Percentiles rank a stretch among this genome's conserved stretches.
phyloP scores from a whole-genome alignment of 2,113 vertebrate genomes.

The Sylvietta virens region DNA sequence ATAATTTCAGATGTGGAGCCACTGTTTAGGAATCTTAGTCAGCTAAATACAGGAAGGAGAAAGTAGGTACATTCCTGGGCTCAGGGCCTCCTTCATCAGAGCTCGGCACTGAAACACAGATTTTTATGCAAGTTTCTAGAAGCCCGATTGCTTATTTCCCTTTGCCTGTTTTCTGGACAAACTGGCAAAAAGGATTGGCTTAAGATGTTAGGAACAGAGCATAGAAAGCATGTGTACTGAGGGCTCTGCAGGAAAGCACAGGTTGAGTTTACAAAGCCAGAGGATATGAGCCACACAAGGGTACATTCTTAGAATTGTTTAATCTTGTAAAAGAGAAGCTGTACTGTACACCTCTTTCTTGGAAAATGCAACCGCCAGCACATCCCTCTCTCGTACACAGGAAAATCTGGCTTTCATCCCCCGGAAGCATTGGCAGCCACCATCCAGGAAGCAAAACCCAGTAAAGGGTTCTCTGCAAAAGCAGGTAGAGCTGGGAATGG shows the following conservation, averaged over 20 bases:
- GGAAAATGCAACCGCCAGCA: constrained; percentile 53
- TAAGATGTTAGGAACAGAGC: background rate
- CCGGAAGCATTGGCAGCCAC: constrained; percentile 28
- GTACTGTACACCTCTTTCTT: constrained; percentile 59
- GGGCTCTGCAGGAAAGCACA: background rate
- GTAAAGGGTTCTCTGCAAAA: background rate
- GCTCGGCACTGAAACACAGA: background rate
- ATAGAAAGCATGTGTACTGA: constrained; percentile 10
- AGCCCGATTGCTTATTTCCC: constrained; percentile 7
- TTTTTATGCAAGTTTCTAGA: constrained; percentile 40
- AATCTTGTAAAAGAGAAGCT: constrained; percentile 43
- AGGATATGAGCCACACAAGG: constrained; percentile 32
- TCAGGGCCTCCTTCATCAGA: background rate
- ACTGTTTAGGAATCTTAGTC: constrained; percentile 58
- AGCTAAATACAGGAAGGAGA: constrained; percentile 58
- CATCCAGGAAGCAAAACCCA: constrained; percentile 9
- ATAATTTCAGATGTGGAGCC: constrained; percentile 48
- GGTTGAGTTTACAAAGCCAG: constrained; percentile 35
- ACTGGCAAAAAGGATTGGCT: background rate
- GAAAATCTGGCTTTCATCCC: constrained; percentile 14
- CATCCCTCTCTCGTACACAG: background rate
- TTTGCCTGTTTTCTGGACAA: constrained; percentile 27
- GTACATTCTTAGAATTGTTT: constrained; percentile 66
- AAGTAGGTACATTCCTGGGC: constrained; percentile 53
- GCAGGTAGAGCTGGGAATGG: background rate